A percentile compares a stretch with the other conserved stretches of the same genome.
Conservation (phyloP, 2,888 invertebrate species). For the Bugulina stolonifera region DNA sequence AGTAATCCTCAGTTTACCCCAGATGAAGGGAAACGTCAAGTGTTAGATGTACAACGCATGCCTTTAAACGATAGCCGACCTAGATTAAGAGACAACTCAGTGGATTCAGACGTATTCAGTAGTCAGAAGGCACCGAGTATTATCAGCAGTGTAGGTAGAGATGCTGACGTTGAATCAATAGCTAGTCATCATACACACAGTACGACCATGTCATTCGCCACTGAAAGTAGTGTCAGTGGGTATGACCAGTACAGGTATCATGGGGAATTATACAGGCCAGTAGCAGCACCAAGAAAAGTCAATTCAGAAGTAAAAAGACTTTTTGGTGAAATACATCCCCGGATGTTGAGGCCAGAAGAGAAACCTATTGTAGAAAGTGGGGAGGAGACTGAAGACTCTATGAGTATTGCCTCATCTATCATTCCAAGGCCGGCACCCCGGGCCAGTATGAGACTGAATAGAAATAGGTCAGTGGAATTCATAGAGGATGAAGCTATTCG, state of each 20-base stretch:
- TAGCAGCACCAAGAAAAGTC: constrained; percentile 18
- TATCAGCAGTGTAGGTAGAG: constrained; percentile 14
- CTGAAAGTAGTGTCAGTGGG: background rate
- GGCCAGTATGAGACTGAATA: constrained; percentile 11
- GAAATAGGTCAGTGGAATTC: background rate
- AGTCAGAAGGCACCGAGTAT: background rate
- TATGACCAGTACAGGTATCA: constrained; percentile 24
- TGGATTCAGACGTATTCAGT: constrained; percentile 10
- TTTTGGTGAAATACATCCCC: constrained; percentile 15
- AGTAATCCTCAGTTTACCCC: background rate
- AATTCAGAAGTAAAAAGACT: constrained; percentile 19
- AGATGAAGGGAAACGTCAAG: background rate
- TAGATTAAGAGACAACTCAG: constrained; percentile 1
- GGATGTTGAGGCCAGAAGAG: constrained; percentile 21
- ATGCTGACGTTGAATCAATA: constrained; percentile 19
- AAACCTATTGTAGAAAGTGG: constrained; percentile 21
- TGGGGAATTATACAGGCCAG: constrained; percentile 16
- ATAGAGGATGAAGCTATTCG: constrained; percentile 17
- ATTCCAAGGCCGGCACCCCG: background rate
- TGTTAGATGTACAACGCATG: background rate
- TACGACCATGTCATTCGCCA: background rate
- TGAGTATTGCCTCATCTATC: constrained; percentile 11
- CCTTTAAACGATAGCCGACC: constrained; percentile 4
- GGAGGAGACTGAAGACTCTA: constrained; percentile 10
- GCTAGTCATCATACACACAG: constrained; percentile 8